phyloP scores from a whole-genome alignment of 2,888 invertebrate species.

The Eristalis pertinax region DNA sequence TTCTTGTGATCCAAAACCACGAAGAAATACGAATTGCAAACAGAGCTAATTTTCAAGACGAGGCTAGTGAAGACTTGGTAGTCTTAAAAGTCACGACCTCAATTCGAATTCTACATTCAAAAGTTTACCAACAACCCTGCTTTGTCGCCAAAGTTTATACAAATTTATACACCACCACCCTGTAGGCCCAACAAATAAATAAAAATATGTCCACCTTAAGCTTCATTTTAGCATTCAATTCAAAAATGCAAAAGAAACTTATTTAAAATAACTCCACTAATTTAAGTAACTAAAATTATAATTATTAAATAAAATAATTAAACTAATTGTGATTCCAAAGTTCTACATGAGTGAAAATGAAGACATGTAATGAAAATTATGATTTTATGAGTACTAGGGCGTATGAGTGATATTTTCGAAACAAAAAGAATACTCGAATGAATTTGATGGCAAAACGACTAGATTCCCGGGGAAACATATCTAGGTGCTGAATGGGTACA shows the following conservation, averaged over 20 bases:
- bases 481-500: not conserved
- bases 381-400: not conserved
- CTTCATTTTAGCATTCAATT: constrained; percentile 10
- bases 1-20: too few relatives aligned
- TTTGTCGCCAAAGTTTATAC: not conserved
- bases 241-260: constrained; percentile 49
- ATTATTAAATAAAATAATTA: constrained; percentile 37
- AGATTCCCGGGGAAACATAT: not conserved
- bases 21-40: too few relatives aligned
- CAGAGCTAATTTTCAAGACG: too few relatives aligned
- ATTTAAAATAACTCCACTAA: not conserved
- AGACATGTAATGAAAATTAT: not conserved
- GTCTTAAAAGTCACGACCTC: too few relatives aligned
- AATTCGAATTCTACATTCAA: too few relatives aligned
- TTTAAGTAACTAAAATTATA: constrained; percentile 24
- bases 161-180: not conserved
- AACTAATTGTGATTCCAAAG: constrained; percentile 20
- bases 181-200: not conserved
- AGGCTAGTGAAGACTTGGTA: too few relatives aligned
- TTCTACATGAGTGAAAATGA: not conserved
- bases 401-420: constrained; percentile 15
- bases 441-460: not conserved
- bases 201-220: not conserved
- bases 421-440: not conserved
- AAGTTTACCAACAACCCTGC: not conserved